Evolutionary conservation across 2,888 invertebrate genomes (phyloP).

Genomic region (Hirtodrosophila alboralis): DNA sequence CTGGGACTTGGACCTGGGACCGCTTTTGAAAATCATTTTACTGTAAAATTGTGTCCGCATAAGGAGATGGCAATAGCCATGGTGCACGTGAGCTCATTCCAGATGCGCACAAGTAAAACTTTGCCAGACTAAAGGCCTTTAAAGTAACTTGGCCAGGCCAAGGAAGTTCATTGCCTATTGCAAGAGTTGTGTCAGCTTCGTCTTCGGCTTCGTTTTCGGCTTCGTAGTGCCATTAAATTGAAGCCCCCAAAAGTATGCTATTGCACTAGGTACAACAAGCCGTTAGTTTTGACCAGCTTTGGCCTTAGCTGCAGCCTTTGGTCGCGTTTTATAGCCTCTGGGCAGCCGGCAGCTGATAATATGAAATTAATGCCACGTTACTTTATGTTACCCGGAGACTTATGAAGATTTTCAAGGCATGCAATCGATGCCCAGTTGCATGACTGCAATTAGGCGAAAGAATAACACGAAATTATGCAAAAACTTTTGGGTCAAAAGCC

Average conservation of each 20-base stretch:
- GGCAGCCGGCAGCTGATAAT: conserved; percentile 61
- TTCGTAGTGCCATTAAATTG: conserved; percentile 60
- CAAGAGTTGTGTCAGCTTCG: conserved; percentile 30
- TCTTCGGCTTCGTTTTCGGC: conserved; percentile 14
- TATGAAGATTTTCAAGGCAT: conserved; percentile 70
- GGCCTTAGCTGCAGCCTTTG: conserved; percentile 13
- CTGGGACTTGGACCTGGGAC: too few relatives aligned
- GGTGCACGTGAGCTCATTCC: conserved; percentile 67
- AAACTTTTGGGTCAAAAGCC: conserved; percentile 13
- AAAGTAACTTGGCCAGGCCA: conserved; percentile 24
- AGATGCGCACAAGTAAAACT: conserved; percentile 67
- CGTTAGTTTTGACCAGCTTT: conserved; percentile 54
- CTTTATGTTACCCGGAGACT: conserved; percentile 42
- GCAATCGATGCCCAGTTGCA: conserved; percentile 70
- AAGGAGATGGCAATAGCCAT: conserved; percentile 11
- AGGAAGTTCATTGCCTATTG: conserved; percentile 31
- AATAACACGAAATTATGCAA: conserved; percentile 46
- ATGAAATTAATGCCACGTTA: conserved; percentile 70
- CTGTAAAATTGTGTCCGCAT: conserved; percentile 74
- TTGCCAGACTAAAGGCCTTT: conserved; percentile 28
- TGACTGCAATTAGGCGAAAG: conserved; percentile 65
- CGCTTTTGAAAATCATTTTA: conserved; percentile 72
- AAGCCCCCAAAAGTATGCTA: conserved; percentile 62
- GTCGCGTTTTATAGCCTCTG: conserved; percentile 59
- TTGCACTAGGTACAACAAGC: conserved; percentile 38